Evolutionary conservation across 2,888 invertebrate species (phyloP).

Genomic region (Caenorhabditis zanzibari): DNA sequence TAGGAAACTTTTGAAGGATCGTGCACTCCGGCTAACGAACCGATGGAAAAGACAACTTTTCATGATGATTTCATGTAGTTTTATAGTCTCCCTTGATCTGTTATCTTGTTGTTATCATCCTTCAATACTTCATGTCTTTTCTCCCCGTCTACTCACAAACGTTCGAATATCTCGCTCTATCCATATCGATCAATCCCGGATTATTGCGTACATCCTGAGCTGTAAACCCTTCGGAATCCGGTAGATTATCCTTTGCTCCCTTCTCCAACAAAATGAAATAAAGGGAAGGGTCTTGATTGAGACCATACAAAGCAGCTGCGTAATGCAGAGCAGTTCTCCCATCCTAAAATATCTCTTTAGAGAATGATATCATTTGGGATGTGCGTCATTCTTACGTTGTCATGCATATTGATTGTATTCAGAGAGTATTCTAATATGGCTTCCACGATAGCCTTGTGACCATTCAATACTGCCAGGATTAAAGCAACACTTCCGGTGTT

Average conservation of each 20-base stretch:
- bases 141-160: conserved; percentile 72
- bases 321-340: conserved; percentile 81
- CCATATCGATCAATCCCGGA: conserved; percentile 79
- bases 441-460: conserved; percentile 70
- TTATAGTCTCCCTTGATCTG: neutral
- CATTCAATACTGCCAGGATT: conserved; percentile 77
- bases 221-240: conserved; percentile 81
- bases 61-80: neutral
- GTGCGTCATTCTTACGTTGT: conserved; percentile 61
- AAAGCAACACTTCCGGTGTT: conserved; percentile 76
- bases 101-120: neutral
- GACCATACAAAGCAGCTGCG: conserved; percentile 78
- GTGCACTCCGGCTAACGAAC: too few relatives aligned
- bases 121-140: neutral
- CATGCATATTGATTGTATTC: conserved; percentile 55
- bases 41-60: too few relatives aligned
- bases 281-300: conserved; percentile 61
- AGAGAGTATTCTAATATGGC: conserved; percentile 68
- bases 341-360: conserved; percentile 73
- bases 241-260: conserved; percentile 66
- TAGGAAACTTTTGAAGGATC: too few relatives aligned
- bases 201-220: conserved; percentile 75
- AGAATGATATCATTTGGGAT: neutral
- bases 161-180: conserved; percentile 75
- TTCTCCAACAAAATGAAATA: conserved; percentile 64